Percentiles rank a stretch among this genome's conserved stretches.
Conservation (phyloP, 1,140 invertebrate genomes). For the Argopecten irradians region DNA sequence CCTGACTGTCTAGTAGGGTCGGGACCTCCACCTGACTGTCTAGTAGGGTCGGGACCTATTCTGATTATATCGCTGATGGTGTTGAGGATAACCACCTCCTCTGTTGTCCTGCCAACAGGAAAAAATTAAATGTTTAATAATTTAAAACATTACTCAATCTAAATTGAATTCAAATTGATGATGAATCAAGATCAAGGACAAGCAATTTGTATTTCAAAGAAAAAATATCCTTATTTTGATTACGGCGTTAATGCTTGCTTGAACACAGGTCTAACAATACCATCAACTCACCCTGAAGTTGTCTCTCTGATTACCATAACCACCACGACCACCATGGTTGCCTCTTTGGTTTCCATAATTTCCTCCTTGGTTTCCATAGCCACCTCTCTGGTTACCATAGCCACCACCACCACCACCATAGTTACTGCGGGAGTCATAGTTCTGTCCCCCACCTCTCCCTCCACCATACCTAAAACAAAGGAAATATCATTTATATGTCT, state of each 20-base stretch:
- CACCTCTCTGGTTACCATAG: background rate
- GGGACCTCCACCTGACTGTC: no score
- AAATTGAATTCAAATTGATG: background rate
- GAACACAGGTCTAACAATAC: background rate
- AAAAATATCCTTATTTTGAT: no score
- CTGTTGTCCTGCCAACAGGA: background rate
- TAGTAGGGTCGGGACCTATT: background rate
- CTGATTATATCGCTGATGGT: background rate
- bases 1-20: no score
- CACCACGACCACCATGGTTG: background rate
- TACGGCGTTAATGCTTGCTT: no score
- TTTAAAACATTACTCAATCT: background rate
- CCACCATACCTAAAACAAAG: background rate
- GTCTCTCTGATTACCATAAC: background rate
- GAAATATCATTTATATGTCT: no score
- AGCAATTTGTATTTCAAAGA: no score
- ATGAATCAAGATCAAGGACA: no score
- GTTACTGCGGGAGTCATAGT: background rate
- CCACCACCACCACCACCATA: background rate
- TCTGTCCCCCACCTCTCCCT: background rate
- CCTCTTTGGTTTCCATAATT: conserved; percentile 37
- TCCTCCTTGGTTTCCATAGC: conserved; percentile 29
- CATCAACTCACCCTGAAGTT: background rate
- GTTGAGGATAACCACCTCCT: background rate
- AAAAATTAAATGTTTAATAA: background rate